Evolutionary conservation across 23 tunicate genomes (phyloP), one percentile per base, ranked within the genome.

Genomic region (Ascidia mentula): DNA sequence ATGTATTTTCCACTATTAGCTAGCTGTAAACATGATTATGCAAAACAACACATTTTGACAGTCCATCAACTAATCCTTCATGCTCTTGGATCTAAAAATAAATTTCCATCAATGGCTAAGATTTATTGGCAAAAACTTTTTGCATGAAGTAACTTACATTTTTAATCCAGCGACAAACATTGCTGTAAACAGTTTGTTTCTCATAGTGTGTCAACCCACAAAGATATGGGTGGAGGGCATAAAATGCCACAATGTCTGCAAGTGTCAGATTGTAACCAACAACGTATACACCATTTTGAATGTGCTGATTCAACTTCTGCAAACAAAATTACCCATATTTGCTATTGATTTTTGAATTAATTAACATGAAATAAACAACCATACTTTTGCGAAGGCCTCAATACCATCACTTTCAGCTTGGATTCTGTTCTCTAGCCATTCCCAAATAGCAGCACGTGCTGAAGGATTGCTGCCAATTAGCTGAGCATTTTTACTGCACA

Each of bases 1-100:
- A 53, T 28, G 24, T 20, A 42, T 42, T 53, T 3, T 53, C 65
- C 24, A 9, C n/a, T n/a, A n/a, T n/a, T n/a, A n/a, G n/a, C 65
- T 53, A 53, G 13, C 65, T 53, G 65, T 53, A 53, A 53, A 53
- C 65, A 9, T 53, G 65, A 53, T 53, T 53, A 53, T 53, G 65
- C 65, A 53, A 53, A 26, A 53, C 24, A 20, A 28, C 24, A 28
- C 65, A 53, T 53, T 53, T 53, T 26, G 65, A 20, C 65, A 20
- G 65, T 20, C 65, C 13, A 53, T 53, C 65, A 5, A 53, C 24
- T 9, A 53, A 20, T 53, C 65, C 65, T 53, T 53, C 65, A 53
- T 53, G 65, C 24, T 53, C 12, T 28, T 53, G 65, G 13, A 53
- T 9, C 65, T 53, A 53, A 5, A n/a, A n/a, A 53, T 53, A 9